phyloP scores from a whole-genome alignment of 2,113 vertebrate species.

The Asarcornis scutulata region DNA sequence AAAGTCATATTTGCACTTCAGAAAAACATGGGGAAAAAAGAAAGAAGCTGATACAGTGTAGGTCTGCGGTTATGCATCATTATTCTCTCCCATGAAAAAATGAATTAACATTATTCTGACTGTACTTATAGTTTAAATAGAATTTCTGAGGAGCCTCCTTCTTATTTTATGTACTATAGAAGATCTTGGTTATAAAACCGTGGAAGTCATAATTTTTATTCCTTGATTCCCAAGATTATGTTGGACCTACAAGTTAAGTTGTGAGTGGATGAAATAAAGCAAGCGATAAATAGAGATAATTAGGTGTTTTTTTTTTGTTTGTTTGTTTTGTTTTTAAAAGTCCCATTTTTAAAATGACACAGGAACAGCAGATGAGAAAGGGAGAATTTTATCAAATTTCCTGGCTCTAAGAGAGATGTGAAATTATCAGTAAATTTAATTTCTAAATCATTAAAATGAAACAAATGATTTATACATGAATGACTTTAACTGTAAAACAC shows the following conservation, averaged over 20 bases:
- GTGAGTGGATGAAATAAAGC: background rate
- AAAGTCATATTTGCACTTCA: constrained; percentile 97
- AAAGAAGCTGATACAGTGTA: background rate
- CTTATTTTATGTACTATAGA: background rate
- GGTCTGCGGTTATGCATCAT: background rate
- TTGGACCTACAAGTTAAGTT: background rate
- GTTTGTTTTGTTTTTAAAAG: background rate
- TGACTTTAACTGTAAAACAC: background rate
- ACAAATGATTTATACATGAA: background rate
- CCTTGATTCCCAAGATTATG: background rate
- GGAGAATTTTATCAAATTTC: background rate
- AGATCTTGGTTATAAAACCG: background rate
- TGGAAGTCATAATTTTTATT: background rate
- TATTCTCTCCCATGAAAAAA: background rate
- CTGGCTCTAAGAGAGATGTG: background rate
- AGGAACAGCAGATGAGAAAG: background rate
- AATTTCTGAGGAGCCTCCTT: background rate
- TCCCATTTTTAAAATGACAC: background rate
- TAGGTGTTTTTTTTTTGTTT: background rate
- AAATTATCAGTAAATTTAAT: background rate
- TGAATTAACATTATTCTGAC: background rate
- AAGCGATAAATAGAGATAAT: background rate
- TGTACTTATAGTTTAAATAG: background rate
- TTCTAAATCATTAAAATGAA: background rate
- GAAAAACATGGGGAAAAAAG: background rate